Evolutionary conservation across 2,797 vertebrate species (phyloP), one percentile per base, ranked within the genome.

Genomic region (Gambelia wislizenii): DNA sequence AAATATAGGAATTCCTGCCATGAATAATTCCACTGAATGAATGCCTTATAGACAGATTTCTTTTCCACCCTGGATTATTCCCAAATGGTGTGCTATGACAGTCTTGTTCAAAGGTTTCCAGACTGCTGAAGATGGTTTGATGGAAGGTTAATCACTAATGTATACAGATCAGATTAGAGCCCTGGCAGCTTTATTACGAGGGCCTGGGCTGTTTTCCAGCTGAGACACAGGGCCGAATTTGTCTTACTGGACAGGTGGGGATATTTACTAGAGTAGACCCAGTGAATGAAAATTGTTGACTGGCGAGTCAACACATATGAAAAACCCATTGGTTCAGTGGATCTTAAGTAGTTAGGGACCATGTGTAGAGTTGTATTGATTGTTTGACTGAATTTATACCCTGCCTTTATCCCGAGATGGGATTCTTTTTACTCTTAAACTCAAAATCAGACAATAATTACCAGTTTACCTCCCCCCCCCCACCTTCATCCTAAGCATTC

Each of bases 31-130:
- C 47, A 3, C 0, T 80, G 75, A n/a, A 25, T 27, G 52, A 0
- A 10, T 36, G 3, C 36, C 27, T 69, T 14, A 39, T n/a, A 18
- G 20, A 47, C 22, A 2, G 87, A 44, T 30, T 47, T 47, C 4
- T 6, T 49, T 49, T 22, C 67, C 8, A 39, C 10, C 69, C 14
- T 1, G 0, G 0, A 0, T 85, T 56, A 36, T 10, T 6, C 14
- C 33, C 84, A 86, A 47, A 64, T 49, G 74, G 49, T 61, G 20
- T 54, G 2, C 6, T 67, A 25, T 36, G 8, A 2, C 33, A 54
- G 7, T 10, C 61, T 78, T 79, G n/a, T 87, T 79, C 27, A 30
- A 56, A 80, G 10, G 4, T 27, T 39, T 25, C n/a, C 49, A 80
- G 49, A 5, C 6, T 74, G 30, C 27, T 36, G 27, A 16, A 75